These are phyloP conservation scores for Drosophila trichaetosa DNA, from an alignment of 2,888 invertebrate genomes.

Conservation along the genomic window DNA sequence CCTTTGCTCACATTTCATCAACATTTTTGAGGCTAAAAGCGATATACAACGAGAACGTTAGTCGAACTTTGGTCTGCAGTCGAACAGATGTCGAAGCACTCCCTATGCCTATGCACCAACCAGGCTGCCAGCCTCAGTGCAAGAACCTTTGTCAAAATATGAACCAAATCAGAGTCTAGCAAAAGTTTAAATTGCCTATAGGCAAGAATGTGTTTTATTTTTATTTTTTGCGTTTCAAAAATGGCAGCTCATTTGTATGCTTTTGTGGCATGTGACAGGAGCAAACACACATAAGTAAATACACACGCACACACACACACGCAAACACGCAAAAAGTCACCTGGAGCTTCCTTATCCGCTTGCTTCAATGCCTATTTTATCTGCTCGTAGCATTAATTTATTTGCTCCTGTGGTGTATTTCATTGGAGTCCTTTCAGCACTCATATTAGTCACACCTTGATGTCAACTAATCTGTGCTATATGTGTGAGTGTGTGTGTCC, in stretches of 20 bases:
- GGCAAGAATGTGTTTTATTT: conserved; percentile 8
- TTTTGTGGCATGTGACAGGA: conserved; percentile 47
- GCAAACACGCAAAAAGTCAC: conserved; percentile 1
- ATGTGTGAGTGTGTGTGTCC: background rate
- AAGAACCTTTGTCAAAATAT: conserved; percentile 4
- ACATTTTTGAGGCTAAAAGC: conserved; percentile 23
- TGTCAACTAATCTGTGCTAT: background rate
- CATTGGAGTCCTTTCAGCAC: conserved; percentile 11
- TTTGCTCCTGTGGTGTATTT: conserved; percentile 39
- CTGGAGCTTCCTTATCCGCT: background rate
- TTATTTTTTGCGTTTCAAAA: conserved; percentile 37
- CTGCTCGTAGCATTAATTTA: conserved; percentile 34
- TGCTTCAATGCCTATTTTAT: background rate
- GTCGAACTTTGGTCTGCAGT: background rate
- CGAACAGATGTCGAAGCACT: conserved; percentile 3
- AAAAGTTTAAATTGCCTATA: conserved; percentile 46
- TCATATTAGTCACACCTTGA: conserved; percentile 28
- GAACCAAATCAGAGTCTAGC: conserved; percentile 32
- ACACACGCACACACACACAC: conserved; percentile 7
- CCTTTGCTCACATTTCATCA: conserved; percentile 12
- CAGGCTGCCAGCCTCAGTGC: background rate
- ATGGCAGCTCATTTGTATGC: conserved; percentile 68
- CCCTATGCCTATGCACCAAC: background rate
- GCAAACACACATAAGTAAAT: conserved; percentile 15
- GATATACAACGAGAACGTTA: conserved; percentile 1